Evolutionary conservation across 2,888 invertebrate species (phyloP).

Genomic region (Pterostichus niger): DNA sequence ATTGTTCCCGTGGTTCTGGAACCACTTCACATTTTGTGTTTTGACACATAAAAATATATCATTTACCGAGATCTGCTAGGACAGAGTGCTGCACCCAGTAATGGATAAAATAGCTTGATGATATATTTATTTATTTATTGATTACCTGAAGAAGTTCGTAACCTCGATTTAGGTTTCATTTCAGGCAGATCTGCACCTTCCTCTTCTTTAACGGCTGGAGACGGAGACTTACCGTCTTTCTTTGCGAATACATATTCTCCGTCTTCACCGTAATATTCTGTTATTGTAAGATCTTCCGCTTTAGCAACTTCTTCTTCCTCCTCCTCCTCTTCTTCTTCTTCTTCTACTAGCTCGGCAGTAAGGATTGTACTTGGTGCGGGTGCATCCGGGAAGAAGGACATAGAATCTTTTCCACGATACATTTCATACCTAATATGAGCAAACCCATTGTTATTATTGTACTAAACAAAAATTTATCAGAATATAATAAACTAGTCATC

Average conservation of each 20-base stretch:
- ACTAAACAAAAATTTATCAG: too few species aligned
- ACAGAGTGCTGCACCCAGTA: too few species aligned
- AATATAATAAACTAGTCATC: too few species aligned
- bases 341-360: conserved; percentile 9
- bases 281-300: conserved; percentile 8
- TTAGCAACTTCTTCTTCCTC: conserved; percentile 51
- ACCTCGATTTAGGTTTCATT: conserved; percentile 66
- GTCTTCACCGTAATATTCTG: conserved; percentile 6
- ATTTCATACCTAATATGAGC: conserved; percentile 39
- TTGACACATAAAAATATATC: too few species aligned
- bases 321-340: conserved; percentile 55
- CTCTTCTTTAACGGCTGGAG: too few species aligned
- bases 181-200: too few species aligned
- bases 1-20: too few species aligned
- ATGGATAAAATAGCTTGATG: too few species aligned
- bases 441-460: not conserved
- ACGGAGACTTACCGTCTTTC: not conserved
- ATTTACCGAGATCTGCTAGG: too few species aligned
- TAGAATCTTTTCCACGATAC: conserved; percentile 48
- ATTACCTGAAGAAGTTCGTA: too few species aligned
- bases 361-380: conserved; percentile 10
- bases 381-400: conserved; percentile 3
- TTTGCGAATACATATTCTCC: conserved; percentile 68
- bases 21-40: too few species aligned
- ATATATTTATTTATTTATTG: too few species aligned